A percentile compares a stretch with the other conserved stretches of the same genome.
Conservation (phyloP, 2,113 vertebrate genomes). For the Epinephelus fuscoguttatus region DNA sequence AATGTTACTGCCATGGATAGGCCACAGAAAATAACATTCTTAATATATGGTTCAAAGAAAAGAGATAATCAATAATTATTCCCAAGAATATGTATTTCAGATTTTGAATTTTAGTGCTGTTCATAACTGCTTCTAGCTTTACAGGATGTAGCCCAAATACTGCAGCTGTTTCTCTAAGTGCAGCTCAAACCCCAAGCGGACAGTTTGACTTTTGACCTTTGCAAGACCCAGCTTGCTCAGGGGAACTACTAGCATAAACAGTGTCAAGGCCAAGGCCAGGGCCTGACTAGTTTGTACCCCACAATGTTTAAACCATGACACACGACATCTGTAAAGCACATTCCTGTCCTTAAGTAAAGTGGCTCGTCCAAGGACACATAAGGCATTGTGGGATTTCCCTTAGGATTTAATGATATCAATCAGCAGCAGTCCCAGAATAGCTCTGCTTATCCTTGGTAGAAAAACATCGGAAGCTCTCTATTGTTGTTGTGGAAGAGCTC, state of each 20-base stretch:
- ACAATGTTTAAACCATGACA: slow-evolving; percentile 46
- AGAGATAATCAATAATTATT: not conserved
- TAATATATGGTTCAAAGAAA: not conserved
- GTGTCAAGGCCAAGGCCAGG: slow-evolving; percentile 41
- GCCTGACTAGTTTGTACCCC: slow-evolving; percentile 26
- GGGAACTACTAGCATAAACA: slow-evolving; percentile 52
- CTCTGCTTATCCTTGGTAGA: slow-evolving; percentile 36
- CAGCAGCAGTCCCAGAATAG: slow-evolving; percentile 64
- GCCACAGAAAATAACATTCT: no score
- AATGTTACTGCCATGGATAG: not conserved
- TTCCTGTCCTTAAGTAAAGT: slow-evolving; percentile 54
- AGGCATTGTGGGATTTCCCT: slow-evolving; percentile 61
- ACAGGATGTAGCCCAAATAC: slow-evolving; percentile 11
- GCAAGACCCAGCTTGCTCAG: slow-evolving; percentile 32
- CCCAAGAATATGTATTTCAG: not conserved
- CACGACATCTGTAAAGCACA: slow-evolving; percentile 70
- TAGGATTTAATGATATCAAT: slow-evolving; percentile 24
- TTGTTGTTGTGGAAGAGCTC: slow-evolving; percentile 57
- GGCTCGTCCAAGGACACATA: slow-evolving; percentile 38
- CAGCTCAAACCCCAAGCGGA: slow-evolving; percentile 41
- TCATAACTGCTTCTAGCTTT: not conserved
- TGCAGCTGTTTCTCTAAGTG: slow-evolving; percentile 25
- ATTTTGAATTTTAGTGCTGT: not conserved
- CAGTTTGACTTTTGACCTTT: slow-evolving; percentile 49
- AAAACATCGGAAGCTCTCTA: slow-evolving; percentile 66